Percentiles rank a stretch among this genome's conserved stretches.
Conservation (phyloP, 1,140 invertebrate species). For the Drosophila orosa region DNA sequence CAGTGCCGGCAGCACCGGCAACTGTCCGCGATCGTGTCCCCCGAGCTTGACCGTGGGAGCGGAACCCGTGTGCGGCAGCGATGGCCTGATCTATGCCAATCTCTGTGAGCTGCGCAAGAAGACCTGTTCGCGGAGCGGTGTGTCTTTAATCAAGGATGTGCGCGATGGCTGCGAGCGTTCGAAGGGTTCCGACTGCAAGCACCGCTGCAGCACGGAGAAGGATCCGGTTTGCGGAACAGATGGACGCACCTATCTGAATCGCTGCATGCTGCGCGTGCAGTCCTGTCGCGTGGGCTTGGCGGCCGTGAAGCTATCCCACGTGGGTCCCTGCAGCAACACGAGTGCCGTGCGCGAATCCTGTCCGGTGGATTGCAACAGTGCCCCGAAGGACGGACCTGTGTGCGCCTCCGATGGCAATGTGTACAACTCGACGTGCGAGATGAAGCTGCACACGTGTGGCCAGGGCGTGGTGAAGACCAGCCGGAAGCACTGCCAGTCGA, state of each 20-base stretch:
- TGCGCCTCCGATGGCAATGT: constrained; percentile 97
- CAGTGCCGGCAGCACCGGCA: constrained; percentile 77
- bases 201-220: constrained; percentile 91
- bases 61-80: constrained; percentile 94
- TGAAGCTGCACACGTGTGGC: constrained; percentile 95
- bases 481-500: constrained; percentile 95
- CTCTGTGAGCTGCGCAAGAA: constrained; percentile 96
- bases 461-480: constrained; percentile 93
- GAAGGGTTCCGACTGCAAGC: constrained; percentile 90
- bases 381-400: constrained; percentile 93
- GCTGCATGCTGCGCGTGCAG: constrained; percentile 95
- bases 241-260: constrained; percentile 94
- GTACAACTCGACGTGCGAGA: constrained; percentile 96
- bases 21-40: constrained; percentile 92
- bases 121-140: constrained; percentile 93
- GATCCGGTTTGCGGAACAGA: constrained; percentile 96
- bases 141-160: constrained; percentile 84
- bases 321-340: constrained; percentile 94
- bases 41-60: constrained; percentile 87
- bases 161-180: constrained; percentile 87
- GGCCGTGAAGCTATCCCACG: constrained; percentile 89
- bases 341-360: constrained; percentile 94
- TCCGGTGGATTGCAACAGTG: constrained; percentile 92
- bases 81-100: constrained; percentile 94
- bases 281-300: constrained; percentile 86